These are phyloP conservation scores for Lophotis ruficrista DNA, from an alignment of 2,113 vertebrate genomes.

Conservation along the genomic window DNA sequence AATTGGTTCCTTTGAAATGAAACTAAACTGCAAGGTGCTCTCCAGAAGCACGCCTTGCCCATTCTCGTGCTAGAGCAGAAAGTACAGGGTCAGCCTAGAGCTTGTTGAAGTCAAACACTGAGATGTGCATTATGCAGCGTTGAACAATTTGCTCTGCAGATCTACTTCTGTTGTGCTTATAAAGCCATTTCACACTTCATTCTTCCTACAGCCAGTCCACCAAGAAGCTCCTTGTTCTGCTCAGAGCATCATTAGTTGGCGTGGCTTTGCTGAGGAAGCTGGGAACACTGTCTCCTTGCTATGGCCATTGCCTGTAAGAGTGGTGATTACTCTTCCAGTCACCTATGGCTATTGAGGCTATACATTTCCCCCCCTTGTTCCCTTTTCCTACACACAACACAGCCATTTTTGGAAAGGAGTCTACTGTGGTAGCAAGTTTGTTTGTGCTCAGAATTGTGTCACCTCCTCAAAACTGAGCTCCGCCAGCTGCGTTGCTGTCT, in stretches of 20 bases:
- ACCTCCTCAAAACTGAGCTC: background rate
- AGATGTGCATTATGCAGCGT: background rate
- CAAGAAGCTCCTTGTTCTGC: background rate
- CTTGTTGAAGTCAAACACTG: background rate
- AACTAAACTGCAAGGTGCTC: background rate
- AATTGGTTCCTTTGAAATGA: background rate
- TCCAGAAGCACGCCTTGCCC: background rate
- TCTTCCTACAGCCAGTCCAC: background rate
- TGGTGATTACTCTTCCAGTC: accelerated
- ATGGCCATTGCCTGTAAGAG: background rate
- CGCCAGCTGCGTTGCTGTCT: background rate
- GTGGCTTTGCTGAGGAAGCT: background rate
- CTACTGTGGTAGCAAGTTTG: background rate
- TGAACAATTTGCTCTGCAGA: background rate
- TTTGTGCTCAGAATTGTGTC: background rate
- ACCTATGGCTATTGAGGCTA: background rate
- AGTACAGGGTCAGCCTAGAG: background rate
- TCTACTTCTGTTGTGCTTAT: background rate
- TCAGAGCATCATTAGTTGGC: background rate
- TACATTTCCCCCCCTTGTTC: background rate
- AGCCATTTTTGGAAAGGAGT: background rate
- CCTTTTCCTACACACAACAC: background rate
- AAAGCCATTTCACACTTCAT: background rate
- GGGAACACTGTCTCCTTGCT: background rate
- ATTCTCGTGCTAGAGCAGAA: background rate